These are phyloP conservation scores for Dreissena polymorpha DNA, from an alignment of 1,140 invertebrate genomes.

Conservation along the genomic window DNA sequence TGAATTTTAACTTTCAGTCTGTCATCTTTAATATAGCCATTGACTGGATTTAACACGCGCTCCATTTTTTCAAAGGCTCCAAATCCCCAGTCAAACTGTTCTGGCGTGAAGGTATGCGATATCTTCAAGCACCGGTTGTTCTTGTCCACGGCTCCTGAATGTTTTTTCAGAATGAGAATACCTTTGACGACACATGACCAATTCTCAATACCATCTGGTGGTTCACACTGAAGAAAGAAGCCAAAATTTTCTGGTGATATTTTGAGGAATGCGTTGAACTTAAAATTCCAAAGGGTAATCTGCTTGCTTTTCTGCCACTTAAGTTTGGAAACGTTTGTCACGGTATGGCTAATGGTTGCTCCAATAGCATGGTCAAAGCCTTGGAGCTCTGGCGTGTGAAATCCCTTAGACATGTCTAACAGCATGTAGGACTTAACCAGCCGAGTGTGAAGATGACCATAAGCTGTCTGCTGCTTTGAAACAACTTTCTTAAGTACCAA, in stretches of 20 bases:
- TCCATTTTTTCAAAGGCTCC: not conserved
- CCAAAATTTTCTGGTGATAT: not conserved
- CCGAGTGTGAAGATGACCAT: not conserved
- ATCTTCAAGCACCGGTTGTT: not conserved
- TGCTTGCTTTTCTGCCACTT: not conserved
- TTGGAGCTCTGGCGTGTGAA: not conserved
- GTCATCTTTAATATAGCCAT: not conserved
- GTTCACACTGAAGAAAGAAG: slow-evolving; percentile 1
- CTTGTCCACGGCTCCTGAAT: not conserved
- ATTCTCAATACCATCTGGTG: not conserved
- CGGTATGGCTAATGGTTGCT: not conserved
- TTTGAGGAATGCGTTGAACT: not conserved
- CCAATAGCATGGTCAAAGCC: not conserved
- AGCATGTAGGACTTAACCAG: not conserved
- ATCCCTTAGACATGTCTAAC: not conserved
- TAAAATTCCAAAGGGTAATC: not conserved
- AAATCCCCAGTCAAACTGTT: not conserved
- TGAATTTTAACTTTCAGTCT: not conserved
- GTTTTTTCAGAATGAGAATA: not conserved
- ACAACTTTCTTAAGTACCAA: not conserved
- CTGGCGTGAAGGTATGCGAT: not conserved
- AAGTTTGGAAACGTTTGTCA: not conserved
- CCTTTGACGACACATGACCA: not conserved
- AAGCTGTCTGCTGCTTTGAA: not conserved
- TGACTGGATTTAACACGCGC: not conserved